phyloP scores from a whole-genome alignment of 2,797 vertebrate species.

The Corythornis leucogaster region DNA sequence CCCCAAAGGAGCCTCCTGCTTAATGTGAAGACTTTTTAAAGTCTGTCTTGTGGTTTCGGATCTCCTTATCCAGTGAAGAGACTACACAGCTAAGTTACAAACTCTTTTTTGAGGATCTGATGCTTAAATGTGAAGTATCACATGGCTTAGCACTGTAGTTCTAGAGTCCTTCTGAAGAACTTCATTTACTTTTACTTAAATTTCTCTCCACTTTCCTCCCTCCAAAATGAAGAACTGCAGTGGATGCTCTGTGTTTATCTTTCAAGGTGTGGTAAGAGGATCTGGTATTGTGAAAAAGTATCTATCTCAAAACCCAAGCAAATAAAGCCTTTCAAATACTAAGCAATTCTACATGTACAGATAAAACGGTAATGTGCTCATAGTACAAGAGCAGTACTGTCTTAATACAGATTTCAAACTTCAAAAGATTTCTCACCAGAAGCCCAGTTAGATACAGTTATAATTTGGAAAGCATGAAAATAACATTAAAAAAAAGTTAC shows the following conservation, averaged over 20 bases:
- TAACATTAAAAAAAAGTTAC: conserved; percentile 35
- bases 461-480: background rate
- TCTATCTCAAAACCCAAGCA: background rate
- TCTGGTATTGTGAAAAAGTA: background rate
- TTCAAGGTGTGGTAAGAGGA: background rate
- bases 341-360: background rate
- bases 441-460: background rate
- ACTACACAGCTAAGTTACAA: background rate
- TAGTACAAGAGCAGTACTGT: background rate
- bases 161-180: background rate
- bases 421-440: background rate
- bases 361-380: background rate
- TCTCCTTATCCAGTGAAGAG: background rate
- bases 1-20: background rate
- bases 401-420: background rate
- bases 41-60: background rate
- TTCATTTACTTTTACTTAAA: background rate
- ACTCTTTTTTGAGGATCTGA: background rate
- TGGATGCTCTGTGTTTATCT: background rate
- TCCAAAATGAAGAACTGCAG: background rate
- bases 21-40: background rate
- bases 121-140: background rate
- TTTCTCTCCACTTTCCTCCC: background rate
- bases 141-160: rapidly evolving
- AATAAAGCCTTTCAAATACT: background rate